Base-by-base conservation (phyloP, 2,888 invertebrate genomes). In the Eulithis prunata region DNA sequence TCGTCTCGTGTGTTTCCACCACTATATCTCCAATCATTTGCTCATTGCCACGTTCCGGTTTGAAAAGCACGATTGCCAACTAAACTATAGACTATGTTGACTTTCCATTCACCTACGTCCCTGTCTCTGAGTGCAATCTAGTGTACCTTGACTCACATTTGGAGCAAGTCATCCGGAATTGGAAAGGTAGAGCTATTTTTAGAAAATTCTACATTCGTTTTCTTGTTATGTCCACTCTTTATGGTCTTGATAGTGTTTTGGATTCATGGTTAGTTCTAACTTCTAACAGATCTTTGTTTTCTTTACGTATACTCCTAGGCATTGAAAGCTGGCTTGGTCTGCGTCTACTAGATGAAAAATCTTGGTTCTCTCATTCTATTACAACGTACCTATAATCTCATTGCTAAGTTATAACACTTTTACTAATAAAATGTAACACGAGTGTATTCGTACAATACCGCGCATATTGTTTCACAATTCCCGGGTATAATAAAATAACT, bases 131-230 rank as follows among this genome's bases (percentile, higher is more conserved):
- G n/a, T 43, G 32, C n/a, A 13, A 5, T 41, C 59, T 51, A 12
- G 59, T 59, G 10, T 28, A n/a, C 59, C 59, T 59, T 59, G 51
- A 52, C 59, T 52, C 52, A 52, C 58, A 21, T 59, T 14, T 8
- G 21, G 1, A 14, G 46, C 8, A 47, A 14, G 13, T 32, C 47
- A 14, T 57, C 10, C n/a, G 47, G 32, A 47, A 57, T 57, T 47
- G 57, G 14, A 56, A 45, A 56, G 14, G n/a, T 12, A n/a, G 4
- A 10, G 45, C 12, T 45, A n/a, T 45, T 45, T 4, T n/a, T 12
- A n/a, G 12, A 5, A n/a, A 45, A 6, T 41, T 11, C 8, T 41
- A 41, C 5, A n/a, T 5, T 49, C 14, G 46, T n/a, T 47, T 4
- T 51, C 28, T 10, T 12, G 28, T 41, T 32, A 3, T 10, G 41